Percentiles rank a stretch among this genome's conserved stretches.
Conservation (phyloP, 1,140 invertebrate species). For the Dolichoris vasculosae region DNA sequence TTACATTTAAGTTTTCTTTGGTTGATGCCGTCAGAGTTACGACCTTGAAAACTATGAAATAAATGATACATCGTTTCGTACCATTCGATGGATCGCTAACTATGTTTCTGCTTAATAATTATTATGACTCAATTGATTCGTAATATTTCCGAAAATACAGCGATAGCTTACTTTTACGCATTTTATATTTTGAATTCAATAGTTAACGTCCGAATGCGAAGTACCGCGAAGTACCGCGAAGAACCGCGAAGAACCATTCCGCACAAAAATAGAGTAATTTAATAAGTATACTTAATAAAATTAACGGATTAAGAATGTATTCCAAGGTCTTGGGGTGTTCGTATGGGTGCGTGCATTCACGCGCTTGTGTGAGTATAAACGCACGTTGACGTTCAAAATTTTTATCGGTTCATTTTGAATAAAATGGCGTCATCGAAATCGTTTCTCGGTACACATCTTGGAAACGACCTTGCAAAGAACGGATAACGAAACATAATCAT, state of each 20-base stretch:
- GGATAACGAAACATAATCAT: not conserved
- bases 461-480: not conserved
- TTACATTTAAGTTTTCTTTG: not conserved
- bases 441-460: not conserved
- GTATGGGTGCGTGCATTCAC: not conserved
- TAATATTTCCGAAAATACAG: not conserved
- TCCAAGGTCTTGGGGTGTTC: not conserved
- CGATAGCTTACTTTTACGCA: not conserved
- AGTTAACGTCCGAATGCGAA: too few relatives aligned
- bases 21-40: not conserved
- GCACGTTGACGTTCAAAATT: not conserved
- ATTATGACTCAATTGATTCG: not conserved
- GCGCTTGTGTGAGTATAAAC: too few relatives aligned
- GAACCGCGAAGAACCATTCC: too few relatives aligned
- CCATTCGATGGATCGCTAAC: not conserved
- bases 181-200: not conserved
- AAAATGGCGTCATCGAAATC: slow-evolving; percentile 8
- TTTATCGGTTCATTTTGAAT: slow-evolving; percentile 5
- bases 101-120: not conserved
- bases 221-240: too few relatives aligned
- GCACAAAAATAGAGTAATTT: too few relatives aligned
- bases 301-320: too few relatives aligned
- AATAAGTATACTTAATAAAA: too few relatives aligned
- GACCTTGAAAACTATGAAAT: not conserved
- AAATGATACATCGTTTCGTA: not conserved